These are phyloP conservation scores for Drosophila formosana DNA, from an alignment of 2,888 invertebrate genomes.

Conservation along the genomic window DNA sequence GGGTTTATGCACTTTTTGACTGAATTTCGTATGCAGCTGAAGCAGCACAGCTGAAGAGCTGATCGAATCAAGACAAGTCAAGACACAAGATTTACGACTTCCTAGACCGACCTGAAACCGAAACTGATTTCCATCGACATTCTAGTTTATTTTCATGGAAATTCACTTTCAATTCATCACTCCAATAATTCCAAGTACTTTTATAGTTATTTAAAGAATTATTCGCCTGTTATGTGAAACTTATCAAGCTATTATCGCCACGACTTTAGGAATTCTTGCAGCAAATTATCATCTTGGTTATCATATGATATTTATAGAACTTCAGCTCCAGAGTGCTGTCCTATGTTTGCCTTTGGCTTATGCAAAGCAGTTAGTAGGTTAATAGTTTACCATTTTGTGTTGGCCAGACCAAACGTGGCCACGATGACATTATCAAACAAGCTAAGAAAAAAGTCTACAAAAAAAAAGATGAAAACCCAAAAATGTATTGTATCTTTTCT, in stretches of 20 bases:
- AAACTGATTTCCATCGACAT: constrained; percentile 6
- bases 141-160: neutral
- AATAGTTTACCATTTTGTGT: constrained; percentile 32
- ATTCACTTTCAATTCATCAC: no score
- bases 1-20: constrained; percentile 28
- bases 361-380: constrained; percentile 58
- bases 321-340: constrained; percentile 13
- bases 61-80: neutral
- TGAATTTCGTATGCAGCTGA: constrained; percentile 31
- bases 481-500: constrained; percentile 21
- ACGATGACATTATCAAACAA: constrained; percentile 55
- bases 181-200: no score
- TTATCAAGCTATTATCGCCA: no score
- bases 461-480: neutral
- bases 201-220: no score
- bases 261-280: neutral
- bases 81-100: neutral
- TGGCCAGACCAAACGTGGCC: constrained; percentile 36
- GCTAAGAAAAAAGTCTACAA: neutral
- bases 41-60: neutral
- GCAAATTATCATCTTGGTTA: neutral
- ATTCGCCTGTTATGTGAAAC: no score
- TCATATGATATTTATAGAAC: constrained; percentile 10
- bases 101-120: constrained; percentile 4
- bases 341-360: constrained; percentile 38